Conservation (phyloP, 2,797 vertebrate genomes). For the Apodemus agrarius region DNA sequence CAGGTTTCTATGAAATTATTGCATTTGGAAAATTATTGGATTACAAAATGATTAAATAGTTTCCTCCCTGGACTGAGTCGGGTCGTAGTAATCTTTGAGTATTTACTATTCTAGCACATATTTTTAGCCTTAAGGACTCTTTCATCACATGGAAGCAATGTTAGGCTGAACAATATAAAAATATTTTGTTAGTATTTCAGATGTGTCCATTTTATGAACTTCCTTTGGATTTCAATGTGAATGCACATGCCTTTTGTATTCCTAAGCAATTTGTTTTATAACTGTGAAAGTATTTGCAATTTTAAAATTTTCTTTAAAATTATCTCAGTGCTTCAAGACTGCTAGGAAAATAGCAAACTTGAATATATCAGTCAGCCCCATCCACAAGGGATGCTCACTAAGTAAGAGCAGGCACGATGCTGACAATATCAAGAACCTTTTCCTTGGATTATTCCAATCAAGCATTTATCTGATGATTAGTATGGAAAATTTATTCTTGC, state of each 20-base stretch:
- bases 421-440: constrained; percentile 33
- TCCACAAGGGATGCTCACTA: background rate
- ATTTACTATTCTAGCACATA: constrained; percentile 42
- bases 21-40: constrained; percentile 59
- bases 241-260: constrained; percentile 17
- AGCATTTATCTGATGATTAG: constrained; percentile 21
- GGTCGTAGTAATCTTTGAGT: constrained; percentile 53
- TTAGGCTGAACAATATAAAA: constrained; percentile 36
- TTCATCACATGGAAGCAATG: background rate
- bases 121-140: constrained; percentile 34
- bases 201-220: constrained; percentile 32
- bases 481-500: background rate
- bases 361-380: constrained; percentile 13
- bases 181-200: constrained; percentile 59
- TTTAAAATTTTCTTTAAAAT: constrained; percentile 45
- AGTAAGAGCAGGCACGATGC: constrained; percentile 50
- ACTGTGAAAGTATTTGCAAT: background rate
- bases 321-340: constrained; percentile 40
- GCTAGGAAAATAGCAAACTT: constrained; percentile 14
- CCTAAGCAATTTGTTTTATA: constrained; percentile 2
- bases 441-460: background rate
- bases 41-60: constrained; percentile 62
- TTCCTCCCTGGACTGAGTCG: background rate
- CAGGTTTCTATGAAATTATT: constrained; percentile 36
- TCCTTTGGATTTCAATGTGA: constrained; percentile 40